These are phyloP conservation scores for Acronicta aceris DNA, from an alignment of 2,888 invertebrate genomes.

Conservation along the genomic window DNA sequence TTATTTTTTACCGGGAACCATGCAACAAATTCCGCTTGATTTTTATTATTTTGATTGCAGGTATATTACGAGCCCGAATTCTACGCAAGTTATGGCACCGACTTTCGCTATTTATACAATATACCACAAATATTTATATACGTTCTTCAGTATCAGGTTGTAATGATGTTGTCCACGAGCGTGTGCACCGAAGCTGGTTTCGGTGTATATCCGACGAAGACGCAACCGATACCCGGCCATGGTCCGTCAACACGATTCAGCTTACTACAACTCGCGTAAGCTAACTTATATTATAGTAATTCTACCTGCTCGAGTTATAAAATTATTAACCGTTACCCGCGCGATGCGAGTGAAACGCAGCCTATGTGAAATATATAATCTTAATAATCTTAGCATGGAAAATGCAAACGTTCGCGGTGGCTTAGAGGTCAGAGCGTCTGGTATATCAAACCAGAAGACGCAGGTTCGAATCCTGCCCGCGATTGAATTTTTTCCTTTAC, in stretches of 20 bases:
- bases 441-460: no score
- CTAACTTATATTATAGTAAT: not conserved
- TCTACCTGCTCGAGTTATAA: no score
- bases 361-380: no score
- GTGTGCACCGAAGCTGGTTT: constrained; percentile 95
- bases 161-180: constrained; percentile 94
- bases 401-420: no score
- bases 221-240: constrained; percentile 91
- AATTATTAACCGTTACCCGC: no score
- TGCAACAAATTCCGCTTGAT: no score
- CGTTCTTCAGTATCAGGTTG: constrained; percentile 93
- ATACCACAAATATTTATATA: constrained; percentile 93
- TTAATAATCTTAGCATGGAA: no score
- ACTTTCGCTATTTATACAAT: constrained; percentile 93
- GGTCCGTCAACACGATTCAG: constrained; percentile 92
- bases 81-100: constrained; percentile 88
- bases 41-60: constrained; percentile 77
- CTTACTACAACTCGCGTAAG: constrained; percentile 71
- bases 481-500: no score
- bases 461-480: no score
- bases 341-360: no score
- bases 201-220: constrained; percentile 94
- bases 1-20: no score
- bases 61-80: constrained; percentile 92
- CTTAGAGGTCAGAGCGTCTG: no score